Evolutionary conservation across 1,140 invertebrate species (phyloP), one percentile per base, ranked within the genome.

Genomic region (Dendroctonus ponderosae): DNA sequence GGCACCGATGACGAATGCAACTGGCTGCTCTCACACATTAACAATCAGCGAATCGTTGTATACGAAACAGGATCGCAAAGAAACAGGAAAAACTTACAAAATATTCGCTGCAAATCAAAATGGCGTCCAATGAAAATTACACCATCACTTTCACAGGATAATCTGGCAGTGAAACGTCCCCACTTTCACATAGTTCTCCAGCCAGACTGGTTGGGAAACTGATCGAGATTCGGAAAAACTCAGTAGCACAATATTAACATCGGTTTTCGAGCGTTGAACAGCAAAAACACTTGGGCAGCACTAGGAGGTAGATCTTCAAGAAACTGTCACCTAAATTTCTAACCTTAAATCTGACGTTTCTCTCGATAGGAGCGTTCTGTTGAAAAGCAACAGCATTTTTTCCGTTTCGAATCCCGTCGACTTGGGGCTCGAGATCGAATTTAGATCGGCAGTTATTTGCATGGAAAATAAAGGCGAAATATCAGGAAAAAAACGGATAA

Each of bases 41-140:
- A 26, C 26, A 26, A 26, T 26, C 26, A 26, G 26, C 26, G 26
- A 26, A 26, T 26, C 26, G 26, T 26, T 26, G 26, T 26, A 26
- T 26, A 26, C 26, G 3, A 26, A 26, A 26, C 26, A 26, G 26
- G 26, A 26, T 26, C 43, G 26, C 46, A 64, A 67, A 51, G 54
- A 70, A 67, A 66, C 42, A 64, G 41, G 68, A 70, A 73, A 72
- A 72, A 65, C 71, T 73, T 73, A 73, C 71, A 73, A 71, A 69
- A 71, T 70, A 71, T 66, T 69, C 41, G 60, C 58, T 40, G 51
- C 50, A 64, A 68, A 71, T 66, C 68, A 72, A 73, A 71, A 73
- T 73, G 71, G 71, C 71, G 70, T 69, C 71, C 70, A 26, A 65
- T 40, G 42, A 68, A 72, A 68, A 59, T 66, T 67, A 61, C 50